Percentiles rank a stretch among this genome's conserved stretches.
phyloP scores from a whole-genome alignment of 2,888 invertebrate genomes.

The Parnassius orleans region DNA sequence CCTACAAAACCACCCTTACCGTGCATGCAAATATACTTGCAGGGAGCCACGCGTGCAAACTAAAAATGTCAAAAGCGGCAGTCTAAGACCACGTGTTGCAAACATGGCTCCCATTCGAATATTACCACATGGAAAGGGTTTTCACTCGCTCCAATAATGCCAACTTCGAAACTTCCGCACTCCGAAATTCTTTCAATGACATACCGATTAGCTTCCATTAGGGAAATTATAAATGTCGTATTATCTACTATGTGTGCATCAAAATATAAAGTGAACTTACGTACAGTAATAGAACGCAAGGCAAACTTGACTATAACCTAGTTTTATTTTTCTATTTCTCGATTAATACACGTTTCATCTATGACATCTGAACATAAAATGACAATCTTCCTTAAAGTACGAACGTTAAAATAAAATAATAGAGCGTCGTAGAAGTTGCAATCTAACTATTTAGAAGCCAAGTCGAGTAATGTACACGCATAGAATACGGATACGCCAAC shows the following conservation, averaged over 20 bases:
- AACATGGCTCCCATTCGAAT: slow-evolving; percentile 2
- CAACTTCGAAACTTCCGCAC: slow-evolving; percentile 56
- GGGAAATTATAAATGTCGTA: slow-evolving; percentile 63
- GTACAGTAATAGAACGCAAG: slow-evolving; percentile 71
- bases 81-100: slow-evolving; percentile 8
- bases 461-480: slow-evolving; percentile 70
- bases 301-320: slow-evolving; percentile 69
- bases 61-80: slow-evolving; percentile 27
- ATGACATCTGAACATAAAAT: slow-evolving; percentile 56
- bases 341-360: slow-evolving; percentile 63
- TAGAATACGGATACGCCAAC: slow-evolving; percentile 67
- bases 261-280: slow-evolving; percentile 76
- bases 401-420: slow-evolving; percentile 55
- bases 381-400: slow-evolving; percentile 61
- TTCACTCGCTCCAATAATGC: slow-evolving; percentile 48
- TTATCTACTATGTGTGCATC: slow-evolving; percentile 72
- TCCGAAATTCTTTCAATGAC: slow-evolving; percentile 68
- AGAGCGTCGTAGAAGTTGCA: slow-evolving; percentile 64
- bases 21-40: slow-evolving; percentile 30
- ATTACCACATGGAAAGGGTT: slow-evolving; percentile 43
- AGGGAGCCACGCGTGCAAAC: slow-evolving; percentile 31
- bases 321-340: slow-evolving; percentile 70
- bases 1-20: slow-evolving; percentile 45
- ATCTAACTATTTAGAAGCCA: slow-evolving; percentile 71
- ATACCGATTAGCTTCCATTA: slow-evolving; percentile 72